Conservation (phyloP, 1,140 invertebrate genomes). For the Marisa cornuarietis region DNA sequence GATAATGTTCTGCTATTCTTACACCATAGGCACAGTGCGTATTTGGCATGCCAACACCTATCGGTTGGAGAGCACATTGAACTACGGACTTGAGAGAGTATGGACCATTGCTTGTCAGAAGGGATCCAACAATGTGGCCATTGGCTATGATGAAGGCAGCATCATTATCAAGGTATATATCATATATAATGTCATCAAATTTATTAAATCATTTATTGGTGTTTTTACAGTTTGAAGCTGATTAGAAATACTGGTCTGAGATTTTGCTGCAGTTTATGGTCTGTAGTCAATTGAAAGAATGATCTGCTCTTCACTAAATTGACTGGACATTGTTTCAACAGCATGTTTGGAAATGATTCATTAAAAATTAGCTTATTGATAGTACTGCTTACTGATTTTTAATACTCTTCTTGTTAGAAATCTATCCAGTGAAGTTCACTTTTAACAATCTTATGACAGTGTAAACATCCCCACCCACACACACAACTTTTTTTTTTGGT, state of each 20-base stretch:
- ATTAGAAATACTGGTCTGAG: too few relatives aligned
- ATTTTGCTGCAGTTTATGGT: too few relatives aligned
- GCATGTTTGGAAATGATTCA: not conserved
- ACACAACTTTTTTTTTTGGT: constrained; percentile 16
- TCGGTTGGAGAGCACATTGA: constrained; percentile 90
- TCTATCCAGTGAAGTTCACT: too few relatives aligned
- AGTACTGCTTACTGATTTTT: not conserved
- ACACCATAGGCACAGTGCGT: constrained; percentile 78
- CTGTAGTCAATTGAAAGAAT: too few relatives aligned
- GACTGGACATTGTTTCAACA: not conserved
- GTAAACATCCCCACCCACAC: not conserved
- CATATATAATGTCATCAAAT: too few relatives aligned
- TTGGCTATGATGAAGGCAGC: constrained; percentile 98
- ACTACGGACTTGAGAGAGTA: constrained; percentile 97
- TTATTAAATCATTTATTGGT: too few relatives aligned
- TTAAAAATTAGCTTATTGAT: not conserved
- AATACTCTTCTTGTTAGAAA: not conserved
- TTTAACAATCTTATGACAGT: not conserved
- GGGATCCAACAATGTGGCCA: constrained; percentile 95
- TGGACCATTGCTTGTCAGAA: constrained; percentile 97
- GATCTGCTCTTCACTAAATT: too few relatives aligned
- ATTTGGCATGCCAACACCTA: constrained; percentile 99
- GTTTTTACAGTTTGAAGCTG: too few relatives aligned
- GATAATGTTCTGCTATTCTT: constrained; percentile 9
- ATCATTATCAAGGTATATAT: constrained; percentile 90